phyloP scores from a whole-genome alignment of 1,140 invertebrate genomes.

The Bombus ignitus region DNA sequence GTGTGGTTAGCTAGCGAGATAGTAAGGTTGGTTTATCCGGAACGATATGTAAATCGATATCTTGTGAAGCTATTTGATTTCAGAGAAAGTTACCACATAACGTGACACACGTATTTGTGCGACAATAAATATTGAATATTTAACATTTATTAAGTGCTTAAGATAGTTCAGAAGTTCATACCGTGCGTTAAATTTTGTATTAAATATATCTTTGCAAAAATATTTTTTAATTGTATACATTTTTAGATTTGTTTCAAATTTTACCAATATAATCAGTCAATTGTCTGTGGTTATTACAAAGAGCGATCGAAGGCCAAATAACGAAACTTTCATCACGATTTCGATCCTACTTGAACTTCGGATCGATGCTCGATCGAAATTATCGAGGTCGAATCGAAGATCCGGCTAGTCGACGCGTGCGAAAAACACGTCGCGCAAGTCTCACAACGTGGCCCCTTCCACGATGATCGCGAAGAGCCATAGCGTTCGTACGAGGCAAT shows the following conservation, averaged over 20 bases:
- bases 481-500: slow-evolving; percentile 71
- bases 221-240: too few species aligned
- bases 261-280: too few species aligned
- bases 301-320: not conserved
- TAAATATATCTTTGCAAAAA: too few species aligned
- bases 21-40: not conserved
- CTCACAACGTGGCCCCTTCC: slow-evolving; percentile 56
- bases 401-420: slow-evolving; percentile 48
- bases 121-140: too few species aligned
- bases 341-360: not conserved
- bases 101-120: too few species aligned
- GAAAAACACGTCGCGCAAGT: slow-evolving; percentile 67
- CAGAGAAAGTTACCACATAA: too few species aligned
- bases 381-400: slow-evolving; percentile 5
- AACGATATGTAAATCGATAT: not conserved
- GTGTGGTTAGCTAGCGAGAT: not conserved
- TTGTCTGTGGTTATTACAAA: too few species aligned
- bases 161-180: too few species aligned
- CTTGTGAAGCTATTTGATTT: not conserved
- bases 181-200: too few species aligned
- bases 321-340: not conserved
- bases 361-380: slow-evolving; percentile 27
- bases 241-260: too few species aligned
- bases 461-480: slow-evolving; percentile 56
- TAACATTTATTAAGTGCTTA: too few species aligned